phyloP scores from a whole-genome alignment of 1,140 invertebrate species.

The Riptortus pedestris region DNA sequence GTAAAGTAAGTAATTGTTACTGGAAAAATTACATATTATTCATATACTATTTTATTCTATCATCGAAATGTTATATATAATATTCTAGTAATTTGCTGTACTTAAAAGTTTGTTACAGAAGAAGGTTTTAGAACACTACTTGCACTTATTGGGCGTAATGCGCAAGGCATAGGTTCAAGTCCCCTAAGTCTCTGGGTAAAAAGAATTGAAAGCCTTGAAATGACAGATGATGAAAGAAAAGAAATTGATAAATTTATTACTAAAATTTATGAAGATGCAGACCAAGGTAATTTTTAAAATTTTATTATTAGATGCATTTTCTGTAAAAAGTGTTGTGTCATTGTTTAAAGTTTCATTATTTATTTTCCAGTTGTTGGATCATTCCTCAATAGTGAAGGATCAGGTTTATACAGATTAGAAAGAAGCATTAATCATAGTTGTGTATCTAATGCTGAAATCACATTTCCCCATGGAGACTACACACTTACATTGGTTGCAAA shows the following conservation, averaged over 20 bases:
- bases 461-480: constrained; percentile 76
- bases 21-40: too few relatives aligned
- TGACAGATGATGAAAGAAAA: constrained; percentile 54
- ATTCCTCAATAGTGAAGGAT: constrained; percentile 89
- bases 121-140: constrained; percentile 79
- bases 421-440: constrained; percentile 90
- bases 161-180: constrained; percentile 87
- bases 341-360: too few relatives aligned
- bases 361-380: constrained; percentile 58
- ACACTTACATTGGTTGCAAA: constrained; percentile 64
- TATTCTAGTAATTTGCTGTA: too few relatives aligned
- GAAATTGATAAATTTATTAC: constrained; percentile 67
- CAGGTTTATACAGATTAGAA: constrained; percentile 74
- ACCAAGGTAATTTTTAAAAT: too few relatives aligned
- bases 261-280: constrained; percentile 69
- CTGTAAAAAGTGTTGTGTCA: too few relatives aligned
- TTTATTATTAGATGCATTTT: too few relatives aligned
- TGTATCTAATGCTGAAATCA: constrained; percentile 71
- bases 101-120: constrained; percentile 73
- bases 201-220: constrained; percentile 54
- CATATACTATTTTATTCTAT: too few relatives aligned
- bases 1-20: too few relatives aligned
- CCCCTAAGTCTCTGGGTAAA: constrained; percentile 76
- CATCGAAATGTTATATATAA: too few relatives aligned
- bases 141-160: constrained; percentile 83